Percentiles rank a stretch among this genome's conserved stretches.
Conservation (phyloP, 2,113 vertebrate species). For the Strigops habroptila region DNA sequence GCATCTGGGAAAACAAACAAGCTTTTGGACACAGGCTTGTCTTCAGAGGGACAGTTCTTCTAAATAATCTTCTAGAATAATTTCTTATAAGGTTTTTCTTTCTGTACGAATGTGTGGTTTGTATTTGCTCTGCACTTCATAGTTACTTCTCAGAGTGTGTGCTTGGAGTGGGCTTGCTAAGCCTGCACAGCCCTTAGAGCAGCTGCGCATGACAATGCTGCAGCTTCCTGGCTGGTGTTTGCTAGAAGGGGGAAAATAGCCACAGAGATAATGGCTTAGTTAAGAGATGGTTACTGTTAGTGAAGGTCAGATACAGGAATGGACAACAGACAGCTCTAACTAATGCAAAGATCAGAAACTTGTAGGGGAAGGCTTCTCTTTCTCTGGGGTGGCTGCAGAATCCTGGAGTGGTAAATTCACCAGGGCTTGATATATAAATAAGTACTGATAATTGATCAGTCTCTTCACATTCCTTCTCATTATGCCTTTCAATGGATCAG, state of each 20-base stretch:
- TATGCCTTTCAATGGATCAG: slow-evolving; percentile 58
- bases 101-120: background rate
- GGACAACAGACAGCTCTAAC: background rate
- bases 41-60: background rate
- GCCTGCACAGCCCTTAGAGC: background rate
- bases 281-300: background rate
- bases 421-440: background rate
- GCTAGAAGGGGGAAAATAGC: background rate
- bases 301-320: background rate
- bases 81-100: background rate
- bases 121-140: background rate
- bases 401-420: background rate
- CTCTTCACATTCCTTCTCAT: background rate
- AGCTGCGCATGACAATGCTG: background rate
- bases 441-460: background rate
- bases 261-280: background rate
- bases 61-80: background rate
- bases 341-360: background rate
- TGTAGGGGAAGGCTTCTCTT: background rate
- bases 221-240: background rate
- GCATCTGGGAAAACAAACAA: background rate
- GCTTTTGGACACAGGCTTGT: background rate
- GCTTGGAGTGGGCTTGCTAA: background rate
- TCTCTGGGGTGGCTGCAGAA: background rate
- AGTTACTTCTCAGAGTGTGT: accelerated